Evolutionary conservation across 2,888 invertebrate genomes (phyloP).

Genomic region (Lasioglossum calceatum): DNA sequence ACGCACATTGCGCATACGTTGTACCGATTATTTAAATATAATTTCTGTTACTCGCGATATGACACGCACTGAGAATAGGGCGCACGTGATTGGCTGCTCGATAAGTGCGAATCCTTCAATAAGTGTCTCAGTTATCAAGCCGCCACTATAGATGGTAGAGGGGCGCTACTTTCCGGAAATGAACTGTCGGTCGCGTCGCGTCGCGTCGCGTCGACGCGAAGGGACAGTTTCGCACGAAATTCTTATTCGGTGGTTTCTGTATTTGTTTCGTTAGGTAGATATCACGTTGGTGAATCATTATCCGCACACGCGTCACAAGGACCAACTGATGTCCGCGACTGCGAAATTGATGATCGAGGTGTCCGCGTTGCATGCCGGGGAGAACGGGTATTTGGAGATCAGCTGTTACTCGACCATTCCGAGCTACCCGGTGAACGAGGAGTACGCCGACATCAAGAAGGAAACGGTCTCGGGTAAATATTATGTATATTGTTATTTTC

Average conservation of each 20-base stretch:
- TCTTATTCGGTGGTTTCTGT: neutral
- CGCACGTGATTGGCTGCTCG: neutral
- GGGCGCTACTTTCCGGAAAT: neutral
- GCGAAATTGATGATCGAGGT: slow-evolving; percentile 91
- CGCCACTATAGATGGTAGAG: neutral
- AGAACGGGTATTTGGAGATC: slow-evolving; percentile 89
- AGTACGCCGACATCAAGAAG: slow-evolving; percentile 90
- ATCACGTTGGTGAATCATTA: slow-evolving; percentile 75
- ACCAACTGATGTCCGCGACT: slow-evolving; percentile 85
- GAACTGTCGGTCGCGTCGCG: neutral
- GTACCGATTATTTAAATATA: too few species aligned
- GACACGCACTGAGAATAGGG: too few species aligned
- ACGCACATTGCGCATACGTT: too few species aligned
- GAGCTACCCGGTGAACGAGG: slow-evolving; percentile 89
- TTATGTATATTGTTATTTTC: slow-evolving; percentile 10
- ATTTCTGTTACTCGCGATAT: too few species aligned
- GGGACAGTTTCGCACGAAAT: neutral
- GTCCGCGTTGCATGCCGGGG: slow-evolving; percentile 89
- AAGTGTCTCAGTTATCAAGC: neutral
- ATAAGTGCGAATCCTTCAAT: neutral
- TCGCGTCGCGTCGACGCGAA: neutral
- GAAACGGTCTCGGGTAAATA: slow-evolving; percentile 90
- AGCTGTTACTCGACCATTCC: slow-evolving; percentile 93
- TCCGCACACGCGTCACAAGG: slow-evolving; percentile 75
- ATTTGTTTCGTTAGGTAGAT: slow-evolving; percentile 73